Conservation (phyloP, 2,797 vertebrate genomes). For the Sus cebifrons region DNA sequence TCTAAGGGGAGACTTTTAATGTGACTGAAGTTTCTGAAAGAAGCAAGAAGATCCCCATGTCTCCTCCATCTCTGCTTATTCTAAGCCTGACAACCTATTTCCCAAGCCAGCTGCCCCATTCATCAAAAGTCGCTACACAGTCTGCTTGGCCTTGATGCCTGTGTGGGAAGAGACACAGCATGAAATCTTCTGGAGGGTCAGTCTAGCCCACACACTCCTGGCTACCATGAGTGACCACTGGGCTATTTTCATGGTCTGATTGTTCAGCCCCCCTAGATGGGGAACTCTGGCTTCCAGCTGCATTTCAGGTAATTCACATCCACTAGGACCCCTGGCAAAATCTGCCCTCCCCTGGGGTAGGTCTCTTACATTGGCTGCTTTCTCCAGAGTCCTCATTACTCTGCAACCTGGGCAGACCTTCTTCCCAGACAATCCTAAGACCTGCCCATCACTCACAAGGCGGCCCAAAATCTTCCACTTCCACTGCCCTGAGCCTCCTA, state of each 20-base stretch:
- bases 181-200: background rate
- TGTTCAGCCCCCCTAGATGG: background rate
- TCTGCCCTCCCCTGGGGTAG: background rate
- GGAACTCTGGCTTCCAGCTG: background rate
- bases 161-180: background rate
- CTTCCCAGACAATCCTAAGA: conserved; percentile 18
- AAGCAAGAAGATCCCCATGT: background rate
- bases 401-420: background rate
- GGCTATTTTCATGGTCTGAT: background rate
- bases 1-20: background rate
- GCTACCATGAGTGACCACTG: background rate
- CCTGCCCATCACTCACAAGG: background rate
- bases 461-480: background rate
- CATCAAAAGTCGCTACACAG: background rate
- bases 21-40: background rate
- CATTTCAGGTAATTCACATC: background rate
- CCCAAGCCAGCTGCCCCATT: background rate
- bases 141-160: background rate
- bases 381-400: conserved; percentile 1
- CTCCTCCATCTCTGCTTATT: background rate
- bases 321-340: background rate
- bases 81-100: background rate
- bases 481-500: background rate
- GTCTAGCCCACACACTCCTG: background rate
- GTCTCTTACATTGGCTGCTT: background rate